Conservation (phyloP, 2,797 vertebrate genomes). For the Anisognathus igniventris region DNA sequence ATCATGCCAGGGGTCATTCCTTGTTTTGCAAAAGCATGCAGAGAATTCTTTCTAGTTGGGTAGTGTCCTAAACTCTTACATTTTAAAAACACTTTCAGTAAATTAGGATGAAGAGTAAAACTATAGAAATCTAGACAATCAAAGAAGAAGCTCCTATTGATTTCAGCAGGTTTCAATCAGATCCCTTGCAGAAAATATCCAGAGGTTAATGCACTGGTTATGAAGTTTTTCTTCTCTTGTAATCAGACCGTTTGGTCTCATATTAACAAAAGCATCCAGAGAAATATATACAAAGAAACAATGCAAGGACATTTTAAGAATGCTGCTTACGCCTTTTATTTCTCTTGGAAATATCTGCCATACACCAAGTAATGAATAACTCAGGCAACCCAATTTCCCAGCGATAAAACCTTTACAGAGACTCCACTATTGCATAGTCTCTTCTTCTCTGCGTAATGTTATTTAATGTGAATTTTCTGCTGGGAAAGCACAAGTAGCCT, state of each 20-base stretch:
- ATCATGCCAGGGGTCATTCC: neutral
- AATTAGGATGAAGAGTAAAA: neutral
- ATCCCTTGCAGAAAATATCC: neutral
- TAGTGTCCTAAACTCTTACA: neutral
- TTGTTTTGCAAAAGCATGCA: neutral
- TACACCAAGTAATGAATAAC: neutral
- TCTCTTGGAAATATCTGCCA: neutral
- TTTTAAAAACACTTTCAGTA: neutral
- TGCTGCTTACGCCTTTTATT: neutral
- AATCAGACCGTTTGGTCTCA: neutral
- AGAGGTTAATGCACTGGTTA: neutral
- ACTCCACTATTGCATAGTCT: neutral
- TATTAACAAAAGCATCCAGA: neutral
- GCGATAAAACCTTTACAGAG: neutral
- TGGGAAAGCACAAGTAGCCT: neutral
- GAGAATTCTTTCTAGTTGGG: neutral
- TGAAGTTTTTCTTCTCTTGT: neutral
- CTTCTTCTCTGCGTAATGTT: neutral
- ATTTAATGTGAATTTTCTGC: slow-evolving; percentile 45
- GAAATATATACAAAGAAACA: neutral
- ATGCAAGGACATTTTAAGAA: neutral
- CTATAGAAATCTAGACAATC: neutral
- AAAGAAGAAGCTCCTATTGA: neutral
- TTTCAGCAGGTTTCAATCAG: neutral
- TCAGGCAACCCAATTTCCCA: neutral